These are phyloP conservation scores for Sebastes itinus DNA, from an alignment of 2,797 vertebrate species.

Conservation along the genomic window DNA sequence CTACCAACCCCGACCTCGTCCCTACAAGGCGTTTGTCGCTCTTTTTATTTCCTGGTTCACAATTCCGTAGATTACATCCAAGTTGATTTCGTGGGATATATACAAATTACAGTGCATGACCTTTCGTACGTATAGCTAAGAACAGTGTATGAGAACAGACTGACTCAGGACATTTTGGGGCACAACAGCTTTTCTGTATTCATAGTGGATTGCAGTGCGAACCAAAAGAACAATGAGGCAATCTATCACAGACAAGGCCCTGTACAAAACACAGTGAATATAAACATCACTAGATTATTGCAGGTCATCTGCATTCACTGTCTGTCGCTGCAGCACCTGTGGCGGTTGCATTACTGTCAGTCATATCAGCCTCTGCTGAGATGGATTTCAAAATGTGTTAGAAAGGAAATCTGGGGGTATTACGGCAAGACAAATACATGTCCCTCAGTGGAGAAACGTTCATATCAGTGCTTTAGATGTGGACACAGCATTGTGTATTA, in stretches of 20 bases:
- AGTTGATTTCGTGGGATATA: no score
- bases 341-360: not conserved
- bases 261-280: not conserved
- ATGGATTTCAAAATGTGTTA: conserved; percentile 6
- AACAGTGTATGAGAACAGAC: no score
- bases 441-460: not conserved
- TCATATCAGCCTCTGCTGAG: not conserved
- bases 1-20: no score
- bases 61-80: no score
- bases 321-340: not conserved
- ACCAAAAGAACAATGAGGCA: not conserved
- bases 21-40: no score
- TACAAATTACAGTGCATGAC: no score
- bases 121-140: no score
- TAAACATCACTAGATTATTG: not conserved
- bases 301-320: conserved; percentile 1
- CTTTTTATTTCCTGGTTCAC: no score
- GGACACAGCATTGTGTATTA: not conserved
- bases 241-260: not conserved
- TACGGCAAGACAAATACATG: not conserved
- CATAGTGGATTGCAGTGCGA: no score
- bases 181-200: not conserved
- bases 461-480: not conserved
- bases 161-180: not conserved
- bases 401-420: not conserved